phyloP scores from a whole-genome alignment of 2,888 invertebrate genomes.

The Dioctria linearis region DNA sequence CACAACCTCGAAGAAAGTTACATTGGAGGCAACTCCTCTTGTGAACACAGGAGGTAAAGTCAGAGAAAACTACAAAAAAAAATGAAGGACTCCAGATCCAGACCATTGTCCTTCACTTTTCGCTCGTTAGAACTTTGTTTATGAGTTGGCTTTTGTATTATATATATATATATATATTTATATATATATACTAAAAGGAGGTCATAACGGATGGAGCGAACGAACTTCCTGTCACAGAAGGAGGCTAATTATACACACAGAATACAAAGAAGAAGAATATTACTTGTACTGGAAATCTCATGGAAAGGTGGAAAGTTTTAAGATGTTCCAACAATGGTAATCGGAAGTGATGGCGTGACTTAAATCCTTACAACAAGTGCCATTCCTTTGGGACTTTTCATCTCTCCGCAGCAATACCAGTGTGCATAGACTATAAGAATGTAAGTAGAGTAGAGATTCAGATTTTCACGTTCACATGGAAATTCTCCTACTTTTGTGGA shows the following conservation, averaged over 20 bases:
- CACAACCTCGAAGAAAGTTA: slow-evolving; percentile 2
- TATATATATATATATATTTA: too few relatives aligned
- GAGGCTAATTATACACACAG: slow-evolving; percentile 28
- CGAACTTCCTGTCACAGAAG: slow-evolving; percentile 39
- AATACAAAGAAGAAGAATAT: slow-evolving; percentile 42
- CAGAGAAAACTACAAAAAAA: not conserved
- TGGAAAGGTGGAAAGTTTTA: slow-evolving; percentile 36
- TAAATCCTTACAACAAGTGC: slow-evolving; percentile 44
- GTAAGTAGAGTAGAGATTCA: too few relatives aligned
- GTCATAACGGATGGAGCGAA: slow-evolving; percentile 21
- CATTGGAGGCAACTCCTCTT: not conserved
- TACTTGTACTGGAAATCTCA: slow-evolving; percentile 10
- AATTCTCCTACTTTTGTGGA: not conserved
- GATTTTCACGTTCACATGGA: slow-evolving; percentile 2
- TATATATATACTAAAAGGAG: not conserved
- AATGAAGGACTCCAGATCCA: not conserved
- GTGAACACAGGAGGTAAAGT: not conserved
- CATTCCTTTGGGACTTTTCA: slow-evolving; percentile 9
- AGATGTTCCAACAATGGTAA: slow-evolving; percentile 44
- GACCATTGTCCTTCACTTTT: slow-evolving; percentile 43
- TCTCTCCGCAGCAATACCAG: not conserved
- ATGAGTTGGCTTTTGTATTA: slow-evolving; percentile 24
- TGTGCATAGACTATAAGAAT: not conserved
- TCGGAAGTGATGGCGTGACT: slow-evolving; percentile 48
- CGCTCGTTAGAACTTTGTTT: slow-evolving; percentile 44